A percentile compares a stretch with the other conserved stretches of the same genome.
Conservation (phyloP, 1,140 invertebrate species). For the Plutomurus gul region DNA sequence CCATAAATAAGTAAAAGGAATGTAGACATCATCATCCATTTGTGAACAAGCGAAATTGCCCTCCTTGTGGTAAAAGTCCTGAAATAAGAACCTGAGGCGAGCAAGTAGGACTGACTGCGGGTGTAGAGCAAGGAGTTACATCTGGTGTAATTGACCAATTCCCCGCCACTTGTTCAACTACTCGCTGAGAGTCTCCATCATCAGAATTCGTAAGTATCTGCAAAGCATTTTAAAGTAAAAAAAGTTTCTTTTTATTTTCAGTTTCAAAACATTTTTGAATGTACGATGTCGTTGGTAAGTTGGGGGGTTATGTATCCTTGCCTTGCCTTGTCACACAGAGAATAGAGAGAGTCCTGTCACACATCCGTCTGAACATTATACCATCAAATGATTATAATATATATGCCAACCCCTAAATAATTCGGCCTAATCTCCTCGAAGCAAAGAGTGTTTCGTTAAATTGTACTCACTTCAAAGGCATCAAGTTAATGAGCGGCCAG, state of each 20-base stretch:
- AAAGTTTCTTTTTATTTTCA: slow-evolving; percentile 11
- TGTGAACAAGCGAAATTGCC: background rate
- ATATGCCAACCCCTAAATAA: too few species aligned
- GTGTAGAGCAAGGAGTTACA: slow-evolving; percentile 43
- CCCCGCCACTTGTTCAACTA: slow-evolving; percentile 36
- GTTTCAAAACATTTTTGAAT: background rate
- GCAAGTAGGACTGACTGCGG: slow-evolving; percentile 40
- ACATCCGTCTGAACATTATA: background rate
- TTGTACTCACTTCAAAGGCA: too few species aligned
- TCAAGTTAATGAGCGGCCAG: too few species aligned
- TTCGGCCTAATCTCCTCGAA: too few species aligned
- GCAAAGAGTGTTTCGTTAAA: too few species aligned
- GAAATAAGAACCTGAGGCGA: slow-evolving; percentile 45
- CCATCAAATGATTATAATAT: too few species aligned
- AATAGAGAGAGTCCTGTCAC: background rate
- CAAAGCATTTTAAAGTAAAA: slow-evolving; percentile 28
- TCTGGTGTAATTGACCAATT: slow-evolving; percentile 36
- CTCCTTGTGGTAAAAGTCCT: slow-evolving; percentile 1
- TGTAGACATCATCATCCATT: background rate
- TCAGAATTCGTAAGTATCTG: slow-evolving; percentile 14
- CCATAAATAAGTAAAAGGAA: background rate
- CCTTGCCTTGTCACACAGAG: background rate
- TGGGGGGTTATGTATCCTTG: background rate
- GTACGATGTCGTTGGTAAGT: background rate
- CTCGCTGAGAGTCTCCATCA: slow-evolving; percentile 29